Percentiles rank a stretch among this genome's conserved stretches.
Conservation (phyloP, 2,113 vertebrate species). For the Mesocricetus auratus region DNA sequence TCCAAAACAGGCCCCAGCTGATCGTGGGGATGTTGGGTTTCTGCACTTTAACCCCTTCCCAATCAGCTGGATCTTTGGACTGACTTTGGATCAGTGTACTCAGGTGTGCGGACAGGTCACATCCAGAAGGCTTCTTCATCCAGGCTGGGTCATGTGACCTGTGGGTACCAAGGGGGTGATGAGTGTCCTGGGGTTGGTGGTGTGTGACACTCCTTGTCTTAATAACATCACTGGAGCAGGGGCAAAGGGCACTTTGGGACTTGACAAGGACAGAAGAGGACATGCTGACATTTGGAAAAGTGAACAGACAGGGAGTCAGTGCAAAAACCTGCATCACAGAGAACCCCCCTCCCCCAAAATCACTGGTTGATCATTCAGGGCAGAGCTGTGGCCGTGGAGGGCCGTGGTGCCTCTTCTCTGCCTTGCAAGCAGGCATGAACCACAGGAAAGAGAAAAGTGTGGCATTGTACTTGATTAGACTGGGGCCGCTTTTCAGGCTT, state of each 20-base stretch:
- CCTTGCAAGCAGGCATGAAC: neutral
- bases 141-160: neutral
- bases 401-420: no score
- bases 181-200: neutral
- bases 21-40: neutral
- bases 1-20: neutral
- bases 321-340: neutral
- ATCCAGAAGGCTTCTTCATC: neutral
- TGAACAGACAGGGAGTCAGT: neutral
- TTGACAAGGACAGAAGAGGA: neutral
- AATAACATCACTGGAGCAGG: accelerated
- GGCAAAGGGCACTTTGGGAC: no score
- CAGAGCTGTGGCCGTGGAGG: neutral
- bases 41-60: neutral
- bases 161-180: accelerated
- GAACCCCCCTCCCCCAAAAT: no score
- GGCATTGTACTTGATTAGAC: neutral
- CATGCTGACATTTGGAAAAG: neutral
- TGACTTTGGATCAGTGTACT: neutral
- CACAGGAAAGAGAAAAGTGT: neutral
- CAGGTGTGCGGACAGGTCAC: neutral
- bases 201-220: neutral
- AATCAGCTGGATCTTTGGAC: neutral
- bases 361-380: neutral
- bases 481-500: slow-evolving; percentile 58